A percentile compares a stretch with the other conserved stretches of the same genome.
These are phyloP conservation scores for Sternotherus odoratus DNA, from an alignment of 2,797 vertebrate species.

Conservation along the genomic window DNA sequence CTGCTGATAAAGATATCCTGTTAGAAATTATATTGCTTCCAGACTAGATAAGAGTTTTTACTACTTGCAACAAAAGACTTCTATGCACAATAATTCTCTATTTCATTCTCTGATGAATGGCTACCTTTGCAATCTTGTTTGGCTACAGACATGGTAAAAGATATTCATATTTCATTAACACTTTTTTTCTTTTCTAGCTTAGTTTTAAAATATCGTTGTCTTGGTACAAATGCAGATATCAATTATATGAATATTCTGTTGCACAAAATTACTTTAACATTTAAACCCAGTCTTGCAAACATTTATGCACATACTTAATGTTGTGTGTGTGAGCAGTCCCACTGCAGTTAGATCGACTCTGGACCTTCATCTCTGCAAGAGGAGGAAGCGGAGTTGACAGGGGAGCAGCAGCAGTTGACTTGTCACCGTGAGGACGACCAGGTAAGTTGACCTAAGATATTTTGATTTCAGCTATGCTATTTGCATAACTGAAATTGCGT, in stretches of 20 bases:
- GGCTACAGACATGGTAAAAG: not conserved
- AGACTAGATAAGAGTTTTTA: not conserved
- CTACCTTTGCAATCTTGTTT: not conserved
- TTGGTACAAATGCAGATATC: not conserved
- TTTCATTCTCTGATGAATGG: not conserved
- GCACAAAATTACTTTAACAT: not conserved
- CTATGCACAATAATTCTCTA: not conserved
- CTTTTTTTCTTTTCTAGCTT: rapidly evolving
- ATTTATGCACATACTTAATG: rapidly evolving
- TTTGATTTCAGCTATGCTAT: too few species aligned
- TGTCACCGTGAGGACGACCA: too few species aligned
- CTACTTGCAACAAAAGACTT: not conserved
- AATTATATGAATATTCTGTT: not conserved
- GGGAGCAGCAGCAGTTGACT: too few species aligned
- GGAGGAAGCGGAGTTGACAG: too few species aligned
- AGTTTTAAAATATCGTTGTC: not conserved
- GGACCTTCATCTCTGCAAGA: too few species aligned
- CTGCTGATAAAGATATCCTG: not conserved
- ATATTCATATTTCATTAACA: not conserved
- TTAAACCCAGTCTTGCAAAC: not conserved
- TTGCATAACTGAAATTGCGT: too few species aligned
- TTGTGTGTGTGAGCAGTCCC: not conserved
- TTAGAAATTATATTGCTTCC: not conserved
- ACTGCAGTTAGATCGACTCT: not conserved
- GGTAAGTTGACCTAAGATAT: too few species aligned